Base-by-base conservation (phyloP, 2,113 vertebrate species). In the Phasianus colchicus region DNA sequence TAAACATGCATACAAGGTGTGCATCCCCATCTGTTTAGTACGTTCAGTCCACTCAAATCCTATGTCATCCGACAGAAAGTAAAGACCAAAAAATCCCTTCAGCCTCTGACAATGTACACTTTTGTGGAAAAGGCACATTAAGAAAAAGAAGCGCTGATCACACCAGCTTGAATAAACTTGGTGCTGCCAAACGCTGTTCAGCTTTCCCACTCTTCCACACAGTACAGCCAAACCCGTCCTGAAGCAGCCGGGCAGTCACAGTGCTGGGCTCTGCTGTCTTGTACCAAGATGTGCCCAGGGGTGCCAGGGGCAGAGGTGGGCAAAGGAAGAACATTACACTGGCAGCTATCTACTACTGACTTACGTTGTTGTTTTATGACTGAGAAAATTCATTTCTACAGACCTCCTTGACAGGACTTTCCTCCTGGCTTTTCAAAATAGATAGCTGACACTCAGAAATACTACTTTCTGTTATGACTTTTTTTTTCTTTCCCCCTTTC, bases 351-450 rank as follows among this genome's bases (percentile, higher is more conserved):
- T 84, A 32, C 52, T 72, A 25, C 67, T 47, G 70, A 72, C 64
- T 32, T 32, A 50, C 30, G 8, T 27, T 83, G 83, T 74, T 93
- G 73, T 66, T 90, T 96, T 96, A 90, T 81, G 93, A 95, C 88
- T 95, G 86, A 91, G 83, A 93, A 91, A 92, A 95, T n/a, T 82
- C 36, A 55, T 38, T 58, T 97, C 94, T 96, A 64, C 47, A 86
- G 91, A 95, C 83, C 61, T 92, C 92, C 55, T 32, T 32, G 91
- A 95, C 76, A 79, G 78, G 82, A 25, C 61, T 97, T 94, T 79
- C 77, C 64, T 76, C 80, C 69, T 86, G 81, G 64, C 83, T 95
- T 96, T 95, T 93, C 90, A 90, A 89, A 95, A 85, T 76, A 91
- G 95, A 69, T 67, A 64, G 57, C 76, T 88, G 86, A 95, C 97